These are phyloP conservation scores for Malurus leucopterus DNA, from an alignment of 2,797 vertebrate genomes.

Conservation along the genomic window DNA sequence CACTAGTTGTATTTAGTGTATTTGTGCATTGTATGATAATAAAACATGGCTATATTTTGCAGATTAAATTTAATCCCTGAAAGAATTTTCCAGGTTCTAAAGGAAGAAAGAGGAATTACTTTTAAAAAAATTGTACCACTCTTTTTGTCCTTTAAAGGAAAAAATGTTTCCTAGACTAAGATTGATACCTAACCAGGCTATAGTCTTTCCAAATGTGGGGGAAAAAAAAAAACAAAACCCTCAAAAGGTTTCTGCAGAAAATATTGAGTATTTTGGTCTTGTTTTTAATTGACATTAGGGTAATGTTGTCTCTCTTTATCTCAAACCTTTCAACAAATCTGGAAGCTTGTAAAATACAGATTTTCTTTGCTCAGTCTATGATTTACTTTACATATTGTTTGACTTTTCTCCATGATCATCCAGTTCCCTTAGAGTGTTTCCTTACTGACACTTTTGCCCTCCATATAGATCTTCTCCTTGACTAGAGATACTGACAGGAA, in stretches of 20 bases:
- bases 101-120: background rate
- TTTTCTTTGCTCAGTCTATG: background rate
- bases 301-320: background rate
- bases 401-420: background rate
- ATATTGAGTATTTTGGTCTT: background rate
- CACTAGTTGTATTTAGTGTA: background rate
- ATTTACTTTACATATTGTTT: background rate
- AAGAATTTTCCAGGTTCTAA: background rate
- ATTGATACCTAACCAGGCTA: background rate
- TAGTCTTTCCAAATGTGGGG: background rate
- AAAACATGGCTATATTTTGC: background rate
- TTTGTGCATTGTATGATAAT: accelerated
- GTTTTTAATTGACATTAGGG: background rate
- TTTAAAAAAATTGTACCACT: background rate
- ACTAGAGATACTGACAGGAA: background rate
- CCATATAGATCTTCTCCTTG: background rate
- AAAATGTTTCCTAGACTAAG: background rate
- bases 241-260: background rate
- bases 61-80: background rate
- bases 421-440: background rate
- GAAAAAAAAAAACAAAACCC: background rate
- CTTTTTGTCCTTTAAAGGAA: background rate
- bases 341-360: background rate
- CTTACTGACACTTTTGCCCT: background rate
- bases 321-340: background rate